phyloP scores from a whole-genome alignment of 2,888 invertebrate genomes.

The Clitarchus hookeri region DNA sequence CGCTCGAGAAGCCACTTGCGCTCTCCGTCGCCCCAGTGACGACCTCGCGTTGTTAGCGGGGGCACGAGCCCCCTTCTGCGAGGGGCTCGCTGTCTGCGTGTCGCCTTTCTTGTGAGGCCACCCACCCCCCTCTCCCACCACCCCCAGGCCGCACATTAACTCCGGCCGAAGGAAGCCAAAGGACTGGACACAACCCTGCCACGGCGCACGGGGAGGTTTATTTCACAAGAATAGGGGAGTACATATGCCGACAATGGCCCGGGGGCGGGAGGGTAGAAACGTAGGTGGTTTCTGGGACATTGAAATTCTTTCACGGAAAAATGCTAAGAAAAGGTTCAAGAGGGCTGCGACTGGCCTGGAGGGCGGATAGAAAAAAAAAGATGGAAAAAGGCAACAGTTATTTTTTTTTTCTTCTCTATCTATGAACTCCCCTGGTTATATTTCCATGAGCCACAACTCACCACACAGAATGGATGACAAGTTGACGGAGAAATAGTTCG shows the following conservation, averaged over 20 bases:
- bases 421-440: conserved; percentile 11
- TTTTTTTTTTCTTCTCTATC: neutral
- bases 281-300: neutral
- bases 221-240: neutral
- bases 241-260: neutral
- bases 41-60: neutral
- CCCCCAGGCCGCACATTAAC: neutral
- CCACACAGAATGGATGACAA: conserved; percentile 24
- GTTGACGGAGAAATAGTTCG: conserved; percentile 24
- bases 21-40: neutral
- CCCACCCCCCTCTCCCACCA: no score
- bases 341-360: neutral
- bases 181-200: neutral
- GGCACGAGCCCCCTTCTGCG: no score
- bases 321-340: neutral
- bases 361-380: neutral
- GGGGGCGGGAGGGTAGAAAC: neutral
- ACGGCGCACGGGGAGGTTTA: neutral
- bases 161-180: neutral
- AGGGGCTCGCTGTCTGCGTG: no score
- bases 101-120: neutral
- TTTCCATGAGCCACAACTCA: conserved; percentile 25
- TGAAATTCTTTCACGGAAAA: conserved; percentile 3
- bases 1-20: no score
- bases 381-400: neutral